Base-by-base conservation (phyloP, 2,113 vertebrate genomes). In the Eulemur rufifrons region DNA sequence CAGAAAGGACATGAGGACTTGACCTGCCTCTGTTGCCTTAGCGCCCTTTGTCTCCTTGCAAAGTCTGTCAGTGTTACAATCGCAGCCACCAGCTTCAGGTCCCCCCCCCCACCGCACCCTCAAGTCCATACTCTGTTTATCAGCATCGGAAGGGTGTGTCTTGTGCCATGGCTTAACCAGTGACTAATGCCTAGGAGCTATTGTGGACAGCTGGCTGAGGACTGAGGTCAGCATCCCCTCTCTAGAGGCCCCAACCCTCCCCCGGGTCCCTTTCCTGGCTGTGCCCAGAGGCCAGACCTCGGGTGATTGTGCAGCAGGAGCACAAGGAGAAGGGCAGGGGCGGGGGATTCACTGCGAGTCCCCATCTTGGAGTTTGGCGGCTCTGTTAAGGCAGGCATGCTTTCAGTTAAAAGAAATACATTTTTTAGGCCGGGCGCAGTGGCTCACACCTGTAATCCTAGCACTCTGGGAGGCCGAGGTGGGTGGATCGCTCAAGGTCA, bases 81-180 rank as follows among this genome's bases (percentile, higher is more conserved):
- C 25, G 8, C 20, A n/a, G 14, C 76, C 9, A 4, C 47, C 27
- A 9, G 5, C 63, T 9, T 34, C 47, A 29, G 18, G 21, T 39
- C 50, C 27, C 37, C 4, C 3, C 50, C 50, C 27, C 37, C 4
- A 2, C 50, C 13, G 1, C 2, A 23, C 56, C 2, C 47, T 8
- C 5, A 8, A 3, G 20, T n/a, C 50, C 42, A 2, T 34, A 8
- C 14, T 77, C 56, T 42, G 14, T 3, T 45, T 20, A 12, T n/a
- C 25, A 12, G 4, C 47, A n/a, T n/a, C 32, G 8, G 47, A 59
- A 18, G 27, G 61, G 12, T 42, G 8, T 42, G 8, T 39, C n/a
- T 39, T 52, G 20, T 39, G 23, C 23, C 10, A 0, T 77, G 73
- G 73, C 42, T 32, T 59, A 18, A 6, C 23, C 59, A 32, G 10